Evolutionary conservation across 2,888 invertebrate genomes (phyloP).

Genomic region (Cheilosia soror): DNA sequence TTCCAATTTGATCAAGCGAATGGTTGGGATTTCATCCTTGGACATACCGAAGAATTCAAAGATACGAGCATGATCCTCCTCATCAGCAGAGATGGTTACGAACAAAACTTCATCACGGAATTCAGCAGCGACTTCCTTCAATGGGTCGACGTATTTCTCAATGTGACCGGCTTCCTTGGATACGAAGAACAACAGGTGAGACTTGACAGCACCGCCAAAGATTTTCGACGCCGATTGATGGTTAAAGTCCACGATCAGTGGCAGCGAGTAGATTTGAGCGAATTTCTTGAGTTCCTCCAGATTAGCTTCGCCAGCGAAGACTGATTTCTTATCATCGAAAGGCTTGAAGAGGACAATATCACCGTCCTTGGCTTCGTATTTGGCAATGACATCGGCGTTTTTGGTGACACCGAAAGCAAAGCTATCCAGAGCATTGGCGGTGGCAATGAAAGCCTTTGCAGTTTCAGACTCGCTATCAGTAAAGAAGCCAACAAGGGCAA

Average conservation of each 20-base stretch:
- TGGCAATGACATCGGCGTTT: constrained; percentile 90
- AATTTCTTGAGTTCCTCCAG: constrained; percentile 91
- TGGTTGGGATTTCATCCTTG: constrained; percentile 95
- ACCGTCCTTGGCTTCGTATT: constrained; percentile 91
- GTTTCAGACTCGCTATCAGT: constrained; percentile 90
- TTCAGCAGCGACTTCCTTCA: constrained; percentile 93
- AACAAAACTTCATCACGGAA: constrained; percentile 97
- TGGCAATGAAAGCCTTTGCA: constrained; percentile 93
- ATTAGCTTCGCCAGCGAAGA: constrained; percentile 88
- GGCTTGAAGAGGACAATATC: constrained; percentile 96
- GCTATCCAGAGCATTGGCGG: constrained; percentile 93
- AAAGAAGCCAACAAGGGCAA: constrained; percentile 96
- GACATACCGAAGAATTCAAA: constrained; percentile 99
- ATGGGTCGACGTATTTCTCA: constrained; percentile 90
- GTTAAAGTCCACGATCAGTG: constrained; percentile 97
- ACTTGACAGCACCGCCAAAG: constrained; percentile 99
- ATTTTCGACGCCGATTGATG: constrained; percentile 99
- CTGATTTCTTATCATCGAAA: constrained; percentile 93
- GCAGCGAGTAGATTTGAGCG: constrained; percentile 92
- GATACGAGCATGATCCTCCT: constrained; percentile 98
- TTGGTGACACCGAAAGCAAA: constrained; percentile 94
- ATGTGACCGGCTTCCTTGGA: constrained; percentile 95
- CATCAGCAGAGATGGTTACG: constrained; percentile 97
- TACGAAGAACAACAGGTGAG: constrained; percentile 97
- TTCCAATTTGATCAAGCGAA: constrained; percentile 96